These are phyloP conservation scores for Deilephila porcellus DNA, from an alignment of 2,888 invertebrate species.

Conservation along the genomic window DNA sequence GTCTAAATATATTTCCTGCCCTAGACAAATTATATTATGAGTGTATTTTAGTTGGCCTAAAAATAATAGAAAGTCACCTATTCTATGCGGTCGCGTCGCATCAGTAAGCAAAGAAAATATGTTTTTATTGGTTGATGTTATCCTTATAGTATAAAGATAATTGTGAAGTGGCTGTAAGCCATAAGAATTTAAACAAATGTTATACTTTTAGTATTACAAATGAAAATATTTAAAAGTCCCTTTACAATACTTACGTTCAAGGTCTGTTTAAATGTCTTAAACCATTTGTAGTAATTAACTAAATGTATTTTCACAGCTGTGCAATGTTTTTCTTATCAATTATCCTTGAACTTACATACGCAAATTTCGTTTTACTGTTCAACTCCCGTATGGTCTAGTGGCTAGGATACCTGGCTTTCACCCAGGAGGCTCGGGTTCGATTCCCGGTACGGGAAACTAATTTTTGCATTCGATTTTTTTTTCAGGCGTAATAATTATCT, in stretches of 20 bases:
- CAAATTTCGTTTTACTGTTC: not conserved
- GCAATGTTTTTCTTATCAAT: not conserved
- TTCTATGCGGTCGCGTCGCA: too few species aligned
- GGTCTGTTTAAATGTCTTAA: not conserved
- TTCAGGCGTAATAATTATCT: not conserved
- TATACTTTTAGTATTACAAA: too few species aligned
- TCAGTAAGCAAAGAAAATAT: too few species aligned
- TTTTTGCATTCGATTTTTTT: not conserved
- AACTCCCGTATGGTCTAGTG: conserved; percentile 87
- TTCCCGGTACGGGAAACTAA: conserved; percentile 87
- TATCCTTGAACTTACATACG: not conserved
- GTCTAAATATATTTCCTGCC: too few species aligned
- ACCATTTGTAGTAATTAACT: not conserved
- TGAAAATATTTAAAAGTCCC: not conserved
- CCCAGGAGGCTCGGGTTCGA: conserved; percentile 91
- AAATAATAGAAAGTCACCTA: too few species aligned
- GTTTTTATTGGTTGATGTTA: too few species aligned
- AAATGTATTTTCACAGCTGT: not conserved
- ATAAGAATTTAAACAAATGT: too few species aligned
- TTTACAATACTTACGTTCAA: not conserved
- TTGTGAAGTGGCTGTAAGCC: too few species aligned
- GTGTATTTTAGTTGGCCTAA: too few species aligned
- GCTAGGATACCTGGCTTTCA: conserved; percentile 90
- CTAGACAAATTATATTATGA: too few species aligned
- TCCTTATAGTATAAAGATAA: too few species aligned